These are phyloP conservation scores for Hanleya hanleyi DNA, from an alignment of 2,888 invertebrate genomes.

Conservation along the genomic window DNA sequence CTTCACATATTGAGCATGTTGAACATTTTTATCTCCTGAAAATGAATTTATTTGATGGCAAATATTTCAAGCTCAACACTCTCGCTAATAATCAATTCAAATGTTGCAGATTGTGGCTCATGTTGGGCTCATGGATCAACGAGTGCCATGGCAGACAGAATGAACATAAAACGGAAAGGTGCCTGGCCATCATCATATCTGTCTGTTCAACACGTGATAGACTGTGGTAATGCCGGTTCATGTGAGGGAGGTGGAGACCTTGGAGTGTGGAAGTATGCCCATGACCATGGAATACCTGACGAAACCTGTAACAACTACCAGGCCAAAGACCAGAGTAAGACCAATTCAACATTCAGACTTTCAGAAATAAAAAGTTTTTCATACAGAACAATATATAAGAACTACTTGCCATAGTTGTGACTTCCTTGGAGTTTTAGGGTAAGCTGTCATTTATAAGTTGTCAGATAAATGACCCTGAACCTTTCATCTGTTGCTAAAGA, in stretches of 20 bases:
- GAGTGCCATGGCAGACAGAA: constrained; percentile 75
- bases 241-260: constrained; percentile 71
- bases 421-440: too few species aligned
- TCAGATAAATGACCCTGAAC: too few species aligned
- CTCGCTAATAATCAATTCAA: too few species aligned
- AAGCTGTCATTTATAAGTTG: too few species aligned
- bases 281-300: constrained; percentile 74
- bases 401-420: too few species aligned
- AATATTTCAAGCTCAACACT: too few species aligned
- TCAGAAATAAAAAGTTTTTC: too few species aligned
- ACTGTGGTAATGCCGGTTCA: constrained; percentile 74
- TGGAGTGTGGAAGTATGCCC: constrained; percentile 74
- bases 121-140: constrained; percentile 76
- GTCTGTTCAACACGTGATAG: constrained; percentile 75
- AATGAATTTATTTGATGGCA: too few species aligned
- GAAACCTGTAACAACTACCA: constrained; percentile 77
- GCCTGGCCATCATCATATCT: constrained; percentile 75
- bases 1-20: too few species aligned
- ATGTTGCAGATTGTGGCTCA: constrained; percentile 74
- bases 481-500: too few species aligned
- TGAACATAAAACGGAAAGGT: constrained; percentile 74
- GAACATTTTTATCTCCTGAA: too few species aligned
- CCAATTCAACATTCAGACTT: not conserved
- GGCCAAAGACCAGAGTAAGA: constrained; percentile 74
- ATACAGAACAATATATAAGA: too few species aligned